phyloP scores from a whole-genome alignment of 2,113 vertebrate species.

The Otocyon megalotis region DNA sequence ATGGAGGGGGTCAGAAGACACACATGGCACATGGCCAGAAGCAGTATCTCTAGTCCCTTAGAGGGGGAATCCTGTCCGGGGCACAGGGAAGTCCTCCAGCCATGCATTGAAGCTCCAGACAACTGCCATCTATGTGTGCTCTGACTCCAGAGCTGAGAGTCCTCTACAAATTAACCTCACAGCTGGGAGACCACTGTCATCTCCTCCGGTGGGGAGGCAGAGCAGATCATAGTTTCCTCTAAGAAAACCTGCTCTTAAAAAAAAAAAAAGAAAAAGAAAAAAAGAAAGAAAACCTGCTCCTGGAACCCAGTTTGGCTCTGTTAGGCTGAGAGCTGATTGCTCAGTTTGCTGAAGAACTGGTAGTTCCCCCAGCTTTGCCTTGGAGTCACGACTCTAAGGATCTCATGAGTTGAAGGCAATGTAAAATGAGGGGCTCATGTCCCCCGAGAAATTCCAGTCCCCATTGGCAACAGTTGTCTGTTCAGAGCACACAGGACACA shows the following conservation, averaged over 20 bases:
- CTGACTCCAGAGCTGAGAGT: neutral
- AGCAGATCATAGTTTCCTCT: neutral
- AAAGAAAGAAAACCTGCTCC: neutral
- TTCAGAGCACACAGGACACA: neutral
- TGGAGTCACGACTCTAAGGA: neutral
- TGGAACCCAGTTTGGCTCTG: neutral
- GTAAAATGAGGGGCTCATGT: neutral
- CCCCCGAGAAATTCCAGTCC: neutral
- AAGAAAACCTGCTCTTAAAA: neutral
- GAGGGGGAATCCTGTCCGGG: neutral
- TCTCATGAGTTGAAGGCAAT: neutral
- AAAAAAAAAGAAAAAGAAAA: too few relatives aligned
- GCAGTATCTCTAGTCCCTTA: neutral
- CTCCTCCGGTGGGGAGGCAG: neutral
- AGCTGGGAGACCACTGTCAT: accelerated
- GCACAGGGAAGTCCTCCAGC: neutral
- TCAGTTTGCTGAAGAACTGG: neutral
- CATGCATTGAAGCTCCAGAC: neutral
- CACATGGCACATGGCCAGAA: too few relatives aligned
- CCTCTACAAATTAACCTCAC: neutral
- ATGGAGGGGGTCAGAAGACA: neutral
- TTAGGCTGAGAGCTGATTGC: neutral
- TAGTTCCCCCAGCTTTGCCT: neutral
- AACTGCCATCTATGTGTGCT: accelerated
- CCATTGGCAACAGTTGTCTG: too few relatives aligned